Conservation (phyloP, 1,140 invertebrate genomes). For the Drosophila bocki region DNA sequence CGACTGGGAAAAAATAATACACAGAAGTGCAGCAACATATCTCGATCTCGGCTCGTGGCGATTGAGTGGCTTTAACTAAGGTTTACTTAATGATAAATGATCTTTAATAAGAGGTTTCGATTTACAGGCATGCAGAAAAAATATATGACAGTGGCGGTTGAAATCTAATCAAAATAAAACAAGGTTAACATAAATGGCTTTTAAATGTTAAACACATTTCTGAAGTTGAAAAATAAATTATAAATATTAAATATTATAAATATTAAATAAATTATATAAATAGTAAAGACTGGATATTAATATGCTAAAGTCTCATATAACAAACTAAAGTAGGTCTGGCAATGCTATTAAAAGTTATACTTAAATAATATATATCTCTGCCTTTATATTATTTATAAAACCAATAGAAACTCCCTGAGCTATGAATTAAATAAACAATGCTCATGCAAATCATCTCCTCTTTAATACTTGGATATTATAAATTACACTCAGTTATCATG, state of each 20-base stretch:
- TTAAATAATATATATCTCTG: too few species aligned
- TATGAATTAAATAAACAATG: neutral
- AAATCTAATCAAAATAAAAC: neutral
- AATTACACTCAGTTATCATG: slow-evolving; percentile 29
- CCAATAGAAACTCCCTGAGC: neutral
- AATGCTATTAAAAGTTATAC: too few species aligned
- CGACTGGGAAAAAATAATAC: slow-evolving; percentile 6
- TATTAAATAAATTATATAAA: neutral
- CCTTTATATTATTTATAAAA: neutral
- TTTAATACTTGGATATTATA: neutral
- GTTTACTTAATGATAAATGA: slow-evolving; percentile 32
- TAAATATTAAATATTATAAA: too few species aligned
- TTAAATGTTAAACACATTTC: neutral
- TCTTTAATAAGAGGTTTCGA: slow-evolving; percentile 20
- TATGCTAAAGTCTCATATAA: neutral
- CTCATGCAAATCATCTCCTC: neutral
- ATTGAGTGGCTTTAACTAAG: slow-evolving; percentile 11
- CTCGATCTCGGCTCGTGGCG: slow-evolving; percentile 13
- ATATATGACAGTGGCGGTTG: neutral
- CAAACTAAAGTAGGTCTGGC: neutral
- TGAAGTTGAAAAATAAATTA: neutral
- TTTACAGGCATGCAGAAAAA: neutral
- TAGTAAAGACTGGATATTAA: neutral
- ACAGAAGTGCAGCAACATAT: slow-evolving; percentile 17
- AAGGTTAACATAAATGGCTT: neutral